These are phyloP conservation scores for Netelia fuscicornis DNA, from an alignment of 2,888 invertebrate species.

Conservation along the genomic window DNA sequence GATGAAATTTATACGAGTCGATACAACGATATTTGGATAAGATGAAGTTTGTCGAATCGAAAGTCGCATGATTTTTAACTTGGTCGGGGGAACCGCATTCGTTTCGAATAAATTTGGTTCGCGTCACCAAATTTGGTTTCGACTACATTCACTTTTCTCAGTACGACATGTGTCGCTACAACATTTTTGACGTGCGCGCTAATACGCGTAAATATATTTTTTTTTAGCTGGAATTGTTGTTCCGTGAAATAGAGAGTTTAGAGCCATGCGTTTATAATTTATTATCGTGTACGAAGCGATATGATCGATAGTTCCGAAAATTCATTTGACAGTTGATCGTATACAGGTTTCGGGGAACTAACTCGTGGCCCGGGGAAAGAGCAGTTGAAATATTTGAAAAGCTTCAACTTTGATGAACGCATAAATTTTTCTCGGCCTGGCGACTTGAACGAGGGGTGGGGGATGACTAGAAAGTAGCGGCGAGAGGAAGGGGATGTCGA, in stretches of 20 bases:
- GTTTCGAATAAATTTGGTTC: conserved; percentile 13
- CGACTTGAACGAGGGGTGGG: not conserved
- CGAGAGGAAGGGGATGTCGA: not conserved
- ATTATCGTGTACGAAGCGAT: conserved; percentile 8
- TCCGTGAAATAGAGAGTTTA: not conserved
- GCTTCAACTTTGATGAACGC: conserved; percentile 35
- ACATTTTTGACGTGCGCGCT: not conserved
- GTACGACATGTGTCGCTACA: not conserved
- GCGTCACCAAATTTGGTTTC: no score
- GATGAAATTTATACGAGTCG: conserved; percentile 1
- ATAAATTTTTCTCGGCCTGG: conserved; percentile 16
- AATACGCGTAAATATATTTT: not conserved
- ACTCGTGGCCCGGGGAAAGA: not conserved
- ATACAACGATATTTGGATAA: not conserved
- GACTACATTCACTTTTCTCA: no score
- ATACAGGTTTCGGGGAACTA: not conserved
- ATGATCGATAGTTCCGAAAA: conserved; percentile 30
- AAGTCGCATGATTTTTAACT: not conserved
- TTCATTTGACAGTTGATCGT: conserved; percentile 17
- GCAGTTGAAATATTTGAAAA: conserved; percentile 1
- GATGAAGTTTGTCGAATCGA: no score
- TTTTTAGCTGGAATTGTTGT: no score
- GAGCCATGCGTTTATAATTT: conserved; percentile 12
- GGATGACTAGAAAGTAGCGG: not conserved
- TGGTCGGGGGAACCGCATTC: not conserved